Evolutionary conservation across 2,888 invertebrate genomes (phyloP).

Genomic region (Amphimallon solstitiale): DNA sequence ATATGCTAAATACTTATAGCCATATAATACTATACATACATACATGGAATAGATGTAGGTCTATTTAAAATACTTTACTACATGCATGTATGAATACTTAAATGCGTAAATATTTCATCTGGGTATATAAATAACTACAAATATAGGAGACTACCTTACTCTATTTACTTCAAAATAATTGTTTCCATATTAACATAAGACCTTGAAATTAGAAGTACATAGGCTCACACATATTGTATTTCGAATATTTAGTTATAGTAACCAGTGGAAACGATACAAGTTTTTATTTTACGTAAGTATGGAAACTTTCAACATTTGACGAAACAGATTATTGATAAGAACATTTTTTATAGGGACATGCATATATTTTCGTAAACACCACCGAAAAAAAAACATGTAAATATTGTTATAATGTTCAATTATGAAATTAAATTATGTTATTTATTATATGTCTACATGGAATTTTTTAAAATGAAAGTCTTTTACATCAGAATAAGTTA

Average conservation of each 20-base stretch:
- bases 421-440: too few relatives aligned
- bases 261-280: not conserved
- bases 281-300: slow-evolving; percentile 35
- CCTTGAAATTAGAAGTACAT: slow-evolving; percentile 19
- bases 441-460: too few relatives aligned
- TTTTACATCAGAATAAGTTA: too few relatives aligned
- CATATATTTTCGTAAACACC: too few relatives aligned
- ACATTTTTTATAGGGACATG: too few relatives aligned
- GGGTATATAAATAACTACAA: slow-evolving; percentile 14
- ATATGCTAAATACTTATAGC: too few relatives aligned
- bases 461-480: too few relatives aligned
- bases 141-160: slow-evolving; percentile 16
- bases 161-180: slow-evolving; percentile 18
- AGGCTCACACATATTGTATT: not conserved
- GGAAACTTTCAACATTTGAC: slow-evolving; percentile 7
- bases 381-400: too few relatives aligned
- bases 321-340: too few relatives aligned
- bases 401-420: too few relatives aligned
- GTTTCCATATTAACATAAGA: slow-evolving; percentile 14
- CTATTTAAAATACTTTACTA: not conserved
- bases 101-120: slow-evolving; percentile 8
- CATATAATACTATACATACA: too few relatives aligned
- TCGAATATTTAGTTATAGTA: slow-evolving; percentile 11
- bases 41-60: too few relatives aligned
- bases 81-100: not conserved